Conservation (phyloP, 2,113 vertebrate species). For the Cryptotis parvus region DNA sequence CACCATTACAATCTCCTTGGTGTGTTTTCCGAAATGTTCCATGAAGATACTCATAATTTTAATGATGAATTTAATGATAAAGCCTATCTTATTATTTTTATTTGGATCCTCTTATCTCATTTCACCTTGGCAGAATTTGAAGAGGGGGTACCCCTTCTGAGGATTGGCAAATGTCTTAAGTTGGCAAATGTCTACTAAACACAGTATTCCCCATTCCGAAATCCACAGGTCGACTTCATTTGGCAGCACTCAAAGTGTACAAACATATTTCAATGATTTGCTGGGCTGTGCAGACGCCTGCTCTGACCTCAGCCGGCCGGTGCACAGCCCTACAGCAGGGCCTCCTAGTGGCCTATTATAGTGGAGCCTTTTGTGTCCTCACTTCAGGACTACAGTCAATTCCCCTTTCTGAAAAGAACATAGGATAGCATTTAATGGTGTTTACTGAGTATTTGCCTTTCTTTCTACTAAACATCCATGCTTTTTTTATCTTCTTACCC, state of each 20-base stretch:
- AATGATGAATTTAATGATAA: background rate
- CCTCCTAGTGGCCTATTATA: background rate
- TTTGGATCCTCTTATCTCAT: background rate
- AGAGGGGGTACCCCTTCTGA: background rate
- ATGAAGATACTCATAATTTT: constrained; percentile 50
- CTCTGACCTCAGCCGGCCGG: background rate
- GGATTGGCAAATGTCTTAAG: too few species aligned
- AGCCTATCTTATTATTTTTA: constrained; percentile 2
- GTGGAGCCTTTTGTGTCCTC: background rate
- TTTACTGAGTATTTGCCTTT: constrained; percentile 47
- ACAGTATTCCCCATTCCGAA: background rate
- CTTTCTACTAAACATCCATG: constrained; percentile 24
- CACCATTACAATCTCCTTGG: background rate
- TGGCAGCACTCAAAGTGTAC: background rate
- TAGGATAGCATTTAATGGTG: background rate
- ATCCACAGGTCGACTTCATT: background rate
- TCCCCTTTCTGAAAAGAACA: background rate
- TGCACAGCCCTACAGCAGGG: background rate
- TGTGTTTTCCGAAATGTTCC: too few species aligned
- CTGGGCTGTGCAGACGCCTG: background rate
- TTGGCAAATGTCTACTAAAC: background rate
- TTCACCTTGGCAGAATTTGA: background rate
- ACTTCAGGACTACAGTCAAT: constrained; percentile 11
- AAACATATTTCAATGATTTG: background rate
- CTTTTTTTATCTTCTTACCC: constrained; percentile 51